Percentiles rank a stretch among this genome's conserved stretches.
These are phyloP conservation scores for Platypus cylindrus DNA, from an alignment of 2,888 invertebrate species.

Conservation along the genomic window DNA sequence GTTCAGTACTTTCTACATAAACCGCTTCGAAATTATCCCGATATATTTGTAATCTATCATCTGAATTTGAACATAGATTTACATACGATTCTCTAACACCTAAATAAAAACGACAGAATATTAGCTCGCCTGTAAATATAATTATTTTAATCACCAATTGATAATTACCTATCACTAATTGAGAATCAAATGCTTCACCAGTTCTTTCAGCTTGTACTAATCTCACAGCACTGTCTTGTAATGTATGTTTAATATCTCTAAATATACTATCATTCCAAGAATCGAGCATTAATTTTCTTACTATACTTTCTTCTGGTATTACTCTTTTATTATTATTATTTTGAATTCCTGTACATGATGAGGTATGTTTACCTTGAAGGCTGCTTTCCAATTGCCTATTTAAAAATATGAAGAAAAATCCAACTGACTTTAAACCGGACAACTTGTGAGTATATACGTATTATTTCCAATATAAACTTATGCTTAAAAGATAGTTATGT, in stretches of 20 bases:
- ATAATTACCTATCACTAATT: conserved; percentile 64
- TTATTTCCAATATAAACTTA: background rate
- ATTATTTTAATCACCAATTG: conserved; percentile 1
- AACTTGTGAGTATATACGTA: background rate
- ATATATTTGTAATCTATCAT: conserved; percentile 91
- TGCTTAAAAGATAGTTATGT: background rate
- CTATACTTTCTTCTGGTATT: conserved; percentile 76
- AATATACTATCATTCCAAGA: conserved; percentile 98
- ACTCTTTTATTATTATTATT: conserved; percentile 37
- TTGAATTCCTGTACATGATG: conserved; percentile 23
- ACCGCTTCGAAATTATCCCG: conserved; percentile 93
- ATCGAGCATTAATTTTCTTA: conserved; percentile 91
- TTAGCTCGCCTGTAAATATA: too few relatives aligned
- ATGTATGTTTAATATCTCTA: conserved; percentile 81
- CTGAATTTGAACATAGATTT: conserved; percentile 85
- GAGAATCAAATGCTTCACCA: conserved; percentile 95
- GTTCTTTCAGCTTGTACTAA: conserved; percentile 92
- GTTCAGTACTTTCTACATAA: conserved; percentile 87
- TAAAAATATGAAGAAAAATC: too few relatives aligned
- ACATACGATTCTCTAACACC: conserved; percentile 98
- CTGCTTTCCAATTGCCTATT: conserved; percentile 68
- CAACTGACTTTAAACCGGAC: background rate
- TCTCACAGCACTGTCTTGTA: conserved; percentile 95
- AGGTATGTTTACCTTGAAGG: conserved; percentile 53
- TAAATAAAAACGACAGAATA: conserved; percentile 15